Conservation (phyloP, 2,797 vertebrate species). For the Xenentodon cancila region DNA sequence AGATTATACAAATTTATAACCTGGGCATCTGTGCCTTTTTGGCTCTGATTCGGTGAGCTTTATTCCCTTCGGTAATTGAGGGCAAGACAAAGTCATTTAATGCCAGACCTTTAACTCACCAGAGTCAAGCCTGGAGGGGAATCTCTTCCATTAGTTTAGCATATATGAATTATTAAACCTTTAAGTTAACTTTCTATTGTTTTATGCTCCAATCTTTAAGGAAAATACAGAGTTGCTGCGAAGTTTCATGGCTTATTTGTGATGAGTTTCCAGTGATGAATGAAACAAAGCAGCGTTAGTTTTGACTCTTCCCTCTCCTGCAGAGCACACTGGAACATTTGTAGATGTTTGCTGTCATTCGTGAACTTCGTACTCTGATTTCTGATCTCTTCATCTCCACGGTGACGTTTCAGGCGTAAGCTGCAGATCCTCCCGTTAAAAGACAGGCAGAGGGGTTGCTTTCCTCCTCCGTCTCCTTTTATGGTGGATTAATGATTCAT, state of each 20-base stretch:
- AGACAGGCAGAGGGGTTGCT: too few species aligned
- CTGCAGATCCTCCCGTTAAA: too few species aligned
- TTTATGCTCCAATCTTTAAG: not conserved
- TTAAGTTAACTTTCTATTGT: constrained; percentile 17
- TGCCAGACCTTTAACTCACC: constrained; percentile 46
- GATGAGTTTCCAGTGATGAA: constrained; percentile 22
- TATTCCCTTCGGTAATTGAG: constrained; percentile 54
- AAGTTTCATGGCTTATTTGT: not conserved
- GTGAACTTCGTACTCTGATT: not conserved
- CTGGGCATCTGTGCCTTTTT: constrained; percentile 15
- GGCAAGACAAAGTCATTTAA: constrained; percentile 57
- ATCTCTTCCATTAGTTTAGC: constrained; percentile 46
- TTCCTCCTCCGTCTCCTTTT: constrained; percentile 19
- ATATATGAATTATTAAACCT: constrained; percentile 46
- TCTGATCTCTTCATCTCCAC: constrained; percentile 6
- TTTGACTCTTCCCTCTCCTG: not conserved
- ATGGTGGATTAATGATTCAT: constrained; percentile 66
- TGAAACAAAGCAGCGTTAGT: constrained; percentile 9
- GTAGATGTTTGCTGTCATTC: not conserved
- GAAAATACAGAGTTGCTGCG: not conserved
- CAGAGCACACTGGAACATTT: not conserved
- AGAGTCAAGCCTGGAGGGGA: constrained; percentile 30
- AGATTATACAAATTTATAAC: constrained; percentile 66
- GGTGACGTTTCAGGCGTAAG: not conserved
- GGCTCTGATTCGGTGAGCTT: constrained; percentile 47